Evolutionary conservation across 2,888 invertebrate species (phyloP), one percentile per base, ranked within the genome.

Genomic region (Noctua fimbriata): DNA sequence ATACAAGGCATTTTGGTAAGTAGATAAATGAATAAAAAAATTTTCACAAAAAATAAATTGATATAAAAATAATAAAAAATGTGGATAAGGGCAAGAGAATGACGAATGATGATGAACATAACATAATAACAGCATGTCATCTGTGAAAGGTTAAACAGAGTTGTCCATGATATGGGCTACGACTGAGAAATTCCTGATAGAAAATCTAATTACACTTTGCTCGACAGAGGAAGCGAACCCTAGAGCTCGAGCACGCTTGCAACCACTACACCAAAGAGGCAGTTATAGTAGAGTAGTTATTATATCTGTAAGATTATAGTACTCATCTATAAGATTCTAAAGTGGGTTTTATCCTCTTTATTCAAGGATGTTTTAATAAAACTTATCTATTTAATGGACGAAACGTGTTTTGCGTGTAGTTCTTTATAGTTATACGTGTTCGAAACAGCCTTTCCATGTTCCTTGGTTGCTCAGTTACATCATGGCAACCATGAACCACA

Each of bases 351-450:
- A 41, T 76, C 28, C 49, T 28, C 28, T 10, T 28, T 21, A 12
- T 28, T 28, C 69, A 73, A 47, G 73, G 47, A 47, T 21, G 5
- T 36, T 52, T 67, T 44, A 1, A n/a, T 69, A 24, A 32, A 41
- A 70, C 24, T 63, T 60, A 80, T 81, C 79, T 77, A 63, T 86
- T 71, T 55, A 63, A 74, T 28, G 16, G 52, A 55, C 58, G 28
- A 14, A 69, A 88, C 72, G 28, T 75, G 58, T 71, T 79, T 73
- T 73, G 60, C 49, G 52, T 63, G 2, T 16, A 24, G 16, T 52
- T 52, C n/a, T 49, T 49, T 41, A 52, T 44, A 55, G 44, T 32
- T 7, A 60, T 36, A 67, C 47, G 58, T 79, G 79, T 84, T 32
- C 70, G 24, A 32, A 52, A n/a, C 10, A 9, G 6, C 24, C 18